Base-by-base conservation (phyloP, 1,140 invertebrate species). In the Pogonomyrmex californicus region DNA sequence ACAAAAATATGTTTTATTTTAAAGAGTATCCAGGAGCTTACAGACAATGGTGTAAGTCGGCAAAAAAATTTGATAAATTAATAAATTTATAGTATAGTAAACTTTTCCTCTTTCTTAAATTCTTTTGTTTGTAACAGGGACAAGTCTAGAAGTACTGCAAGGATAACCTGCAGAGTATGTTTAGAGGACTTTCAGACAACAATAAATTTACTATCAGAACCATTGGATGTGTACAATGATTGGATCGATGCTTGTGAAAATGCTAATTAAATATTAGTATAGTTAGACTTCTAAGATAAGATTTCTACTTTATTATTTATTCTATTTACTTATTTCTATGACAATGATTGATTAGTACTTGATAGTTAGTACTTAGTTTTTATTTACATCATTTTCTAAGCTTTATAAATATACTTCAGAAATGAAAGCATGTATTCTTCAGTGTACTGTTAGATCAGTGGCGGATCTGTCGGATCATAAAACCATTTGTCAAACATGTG, bases 241-340 rank as follows among this genome's bases (percentile, higher is more conserved):
- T 99, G 99, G 99, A 99, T 99, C 77, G 99, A 99, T 96, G 99
- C 99, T 1, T 99, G 99, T 96, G 99, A 99, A 96, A 96, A 94
- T 90, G 98, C 98, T 54, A 99, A 99, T 95, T 98, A 95, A 96
- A 10, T 33, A 47, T 68, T 47, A 62, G 38, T 86, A 17, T 77
- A 76, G 6, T 17, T 17, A 54, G 51, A 54, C 12, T 4, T 36
- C 62, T 54, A 65, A 77, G 51, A 58, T 54, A 81, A 70, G 38
- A 44, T 65, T 17, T 75, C 10, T 60, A 36, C 23, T 23, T 23
- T 23, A 23, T 23, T 23, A 23, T 23, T 23, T 23, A 23, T 23
- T 23, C 23, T 23, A 23, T 23, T 23, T 23, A 23, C 23, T 23
- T 23, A 23, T 23, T 23, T 23, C 23, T 23, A 23, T 0, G 23